These are phyloP conservation scores for Emydura subglobosa DNA, from an alignment of 2,113 vertebrate species.

Conservation along the genomic window DNA sequence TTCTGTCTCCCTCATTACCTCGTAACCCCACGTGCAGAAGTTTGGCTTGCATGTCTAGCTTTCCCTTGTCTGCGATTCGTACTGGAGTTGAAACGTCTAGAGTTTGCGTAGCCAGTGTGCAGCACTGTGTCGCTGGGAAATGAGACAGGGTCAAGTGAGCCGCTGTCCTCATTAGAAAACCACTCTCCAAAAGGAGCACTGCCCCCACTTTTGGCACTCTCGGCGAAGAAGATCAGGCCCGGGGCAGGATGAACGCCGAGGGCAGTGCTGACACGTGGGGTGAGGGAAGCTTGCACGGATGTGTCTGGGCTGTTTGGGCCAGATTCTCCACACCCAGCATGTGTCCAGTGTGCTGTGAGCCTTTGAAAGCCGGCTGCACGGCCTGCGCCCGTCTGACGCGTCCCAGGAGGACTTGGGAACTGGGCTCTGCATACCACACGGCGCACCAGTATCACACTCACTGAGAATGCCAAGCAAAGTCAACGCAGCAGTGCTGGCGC, in stretches of 20 bases:
- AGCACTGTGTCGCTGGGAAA: not conserved
- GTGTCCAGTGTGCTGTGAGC: not conserved
- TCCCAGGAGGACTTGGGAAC: no score
- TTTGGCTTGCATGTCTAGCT: not conserved
- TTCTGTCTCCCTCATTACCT: not conserved
- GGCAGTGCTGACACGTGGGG: not conserved
- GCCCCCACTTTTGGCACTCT: not conserved
- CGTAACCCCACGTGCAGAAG: not conserved
- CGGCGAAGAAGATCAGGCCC: no score
- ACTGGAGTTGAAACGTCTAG: not conserved
- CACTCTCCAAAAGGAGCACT: not conserved
- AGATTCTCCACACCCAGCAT: no score
- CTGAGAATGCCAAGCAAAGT: not conserved
- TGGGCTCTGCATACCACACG: no score
- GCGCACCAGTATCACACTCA: not conserved
- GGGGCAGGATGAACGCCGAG: not conserved
- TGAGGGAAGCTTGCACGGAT: not conserved
- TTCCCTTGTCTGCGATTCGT: not conserved
- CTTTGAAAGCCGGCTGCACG: not conserved
- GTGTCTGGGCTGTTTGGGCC: not conserved
- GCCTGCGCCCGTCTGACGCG: not conserved
- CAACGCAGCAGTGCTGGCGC: no score
- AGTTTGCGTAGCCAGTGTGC: not conserved
- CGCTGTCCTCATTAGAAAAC: not conserved
- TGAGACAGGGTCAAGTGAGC: not conserved